These are phyloP conservation scores for Blennius ocellaris DNA, from an alignment of 2,113 vertebrate species.

Conservation along the genomic window DNA sequence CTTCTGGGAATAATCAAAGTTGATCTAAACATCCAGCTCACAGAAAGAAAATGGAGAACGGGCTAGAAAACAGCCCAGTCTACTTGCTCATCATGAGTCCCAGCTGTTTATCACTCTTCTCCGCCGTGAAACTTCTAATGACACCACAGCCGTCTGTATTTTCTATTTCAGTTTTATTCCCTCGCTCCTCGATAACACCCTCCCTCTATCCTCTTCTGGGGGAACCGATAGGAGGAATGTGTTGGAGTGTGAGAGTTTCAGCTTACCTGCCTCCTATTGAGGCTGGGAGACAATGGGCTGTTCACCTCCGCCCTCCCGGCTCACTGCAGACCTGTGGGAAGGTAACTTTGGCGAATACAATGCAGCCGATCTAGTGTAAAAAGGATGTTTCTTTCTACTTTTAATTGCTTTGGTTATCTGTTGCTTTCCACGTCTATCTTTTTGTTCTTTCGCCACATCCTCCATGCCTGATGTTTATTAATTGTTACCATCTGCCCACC, in stretches of 20 bases:
- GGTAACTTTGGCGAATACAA: constrained; percentile 45
- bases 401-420: constrained; percentile 66
- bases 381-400: constrained; percentile 32
- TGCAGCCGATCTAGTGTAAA: constrained; percentile 27
- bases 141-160: constrained; percentile 17
- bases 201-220: constrained; percentile 28
- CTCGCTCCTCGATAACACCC: constrained; percentile 45
- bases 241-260: constrained; percentile 54
- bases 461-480: constrained; percentile 49
- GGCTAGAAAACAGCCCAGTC: neutral
- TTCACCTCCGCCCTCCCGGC: constrained; percentile 48
- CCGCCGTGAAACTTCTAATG: neutral
- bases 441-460: constrained; percentile 39
- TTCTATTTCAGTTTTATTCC: constrained; percentile 29
- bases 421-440: constrained; percentile 28
- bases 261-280: constrained; percentile 61
- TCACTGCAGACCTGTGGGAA: constrained; percentile 35
- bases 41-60: constrained; percentile 17
- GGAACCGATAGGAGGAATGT: constrained; percentile 45
- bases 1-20: constrained; percentile 63
- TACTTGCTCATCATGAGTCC: neutral
- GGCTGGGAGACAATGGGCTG: constrained; percentile 59
- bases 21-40: constrained; percentile 44
- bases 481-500: constrained; percentile 28
- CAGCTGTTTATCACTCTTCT: constrained; percentile 22